Evolutionary conservation across 2,797 vertebrate species (phyloP), one percentile per base, ranked within the genome.

Genomic region (Liasis olivaceus): DNA sequence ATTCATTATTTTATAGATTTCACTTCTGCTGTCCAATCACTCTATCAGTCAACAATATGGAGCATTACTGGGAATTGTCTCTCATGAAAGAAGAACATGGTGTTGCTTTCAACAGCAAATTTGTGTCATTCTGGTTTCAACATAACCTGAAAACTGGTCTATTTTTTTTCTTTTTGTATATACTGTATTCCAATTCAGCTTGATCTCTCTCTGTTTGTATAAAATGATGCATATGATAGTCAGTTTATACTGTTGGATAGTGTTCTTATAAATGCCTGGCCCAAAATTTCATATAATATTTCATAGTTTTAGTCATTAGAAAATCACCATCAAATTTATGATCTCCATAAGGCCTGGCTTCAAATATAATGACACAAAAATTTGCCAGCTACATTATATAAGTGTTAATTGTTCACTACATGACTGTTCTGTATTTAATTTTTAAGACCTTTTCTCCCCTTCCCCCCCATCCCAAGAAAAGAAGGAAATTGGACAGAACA

Each of bases 391-490:
- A 87, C 7, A 3, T 62, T 77, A 87, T 87, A 77, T 77, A 87
- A 90, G 87, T 90, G 12, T 87, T 90, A 87, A 90, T 62, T 90
- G 36, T 31, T 60, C 62, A 24, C 24, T 66, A 89, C 24, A 62
- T 36, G 20, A 89, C 12, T 56, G 14, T 24, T 81, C 72, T 31
- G n/a, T 31, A 13, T 81, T 92, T 89, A 54, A 63, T 26, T 89
- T 92, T 47, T 66, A 89, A 64, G 20, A 28, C 11, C 47, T 42
- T 56, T 2, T 24, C 42, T n/a, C 36, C 9, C 36, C 72, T 8
- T 47, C 47, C 9, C 24, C 36, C 20, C 42, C 0, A 4, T 3
- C 87, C 14, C 62, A 88, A 88, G 31, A 36, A 66, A 88, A 47
- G 59, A 56, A 7, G 28, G 28, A 36, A 63, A 89, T 64, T 89